phyloP scores from a whole-genome alignment of 1,140 invertebrate genomes.

The Aphidius ervi region DNA sequence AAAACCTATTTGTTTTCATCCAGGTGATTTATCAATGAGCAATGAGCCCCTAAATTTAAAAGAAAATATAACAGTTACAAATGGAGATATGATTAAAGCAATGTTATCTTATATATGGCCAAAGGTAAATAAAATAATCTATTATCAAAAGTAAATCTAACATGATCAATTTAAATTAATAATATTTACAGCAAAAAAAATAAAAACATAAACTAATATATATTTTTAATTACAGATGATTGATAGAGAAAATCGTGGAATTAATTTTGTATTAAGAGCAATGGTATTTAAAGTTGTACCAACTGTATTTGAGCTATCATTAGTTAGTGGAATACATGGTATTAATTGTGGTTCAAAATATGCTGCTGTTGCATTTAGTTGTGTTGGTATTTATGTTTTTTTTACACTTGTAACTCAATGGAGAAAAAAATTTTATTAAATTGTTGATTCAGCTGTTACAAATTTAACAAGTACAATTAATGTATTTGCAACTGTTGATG shows the following conservation, averaged over 20 bases:
- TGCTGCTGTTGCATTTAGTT: slow-evolving; percentile 82
- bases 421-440: slow-evolving; percentile 80
- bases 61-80: slow-evolving; percentile 60
- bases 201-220: neutral
- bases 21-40: slow-evolving; percentile 70
- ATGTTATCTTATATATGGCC: slow-evolving; percentile 97
- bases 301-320: slow-evolving; percentile 87
- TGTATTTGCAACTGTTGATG: too few species aligned
- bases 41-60: slow-evolving; percentile 60
- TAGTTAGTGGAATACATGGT: slow-evolving; percentile 89
- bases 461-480: too few species aligned
- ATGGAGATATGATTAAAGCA: slow-evolving; percentile 76
- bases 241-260: slow-evolving; percentile 86
- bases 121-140: slow-evolving; percentile 55
- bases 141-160: too few species aligned
- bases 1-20: slow-evolving; percentile 84
- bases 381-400: slow-evolving; percentile 82
- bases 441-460: too few species aligned
- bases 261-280: slow-evolving; percentile 94
- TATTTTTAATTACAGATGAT: slow-evolving; percentile 62
- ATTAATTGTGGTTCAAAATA: slow-evolving; percentile 69
- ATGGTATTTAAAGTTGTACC: slow-evolving; percentile 99
- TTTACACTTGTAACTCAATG: slow-evolving; percentile 96
- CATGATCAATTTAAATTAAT: too few species aligned
- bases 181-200: neutral